Percentiles rank a stretch among this genome's conserved stretches.
Evolutionary conservation across 2,888 invertebrate genomes (phyloP).

Genomic region (Agrotis puta): DNA sequence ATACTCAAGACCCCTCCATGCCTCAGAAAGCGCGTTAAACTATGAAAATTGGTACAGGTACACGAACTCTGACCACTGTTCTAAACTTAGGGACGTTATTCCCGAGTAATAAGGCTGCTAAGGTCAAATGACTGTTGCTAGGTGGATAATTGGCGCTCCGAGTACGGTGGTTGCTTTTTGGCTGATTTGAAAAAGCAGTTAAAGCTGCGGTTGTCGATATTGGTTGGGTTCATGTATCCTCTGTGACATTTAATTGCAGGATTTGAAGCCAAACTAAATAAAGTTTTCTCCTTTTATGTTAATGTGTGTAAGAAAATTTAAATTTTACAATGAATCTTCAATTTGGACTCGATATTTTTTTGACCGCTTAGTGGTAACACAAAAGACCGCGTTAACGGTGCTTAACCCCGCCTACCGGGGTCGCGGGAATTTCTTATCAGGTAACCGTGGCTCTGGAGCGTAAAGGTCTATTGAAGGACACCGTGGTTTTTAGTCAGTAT

Average conservation of each 20-base stretch:
- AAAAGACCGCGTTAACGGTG: neutral
- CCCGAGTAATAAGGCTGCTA: slow-evolving; percentile 3
- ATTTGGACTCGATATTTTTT: too few relatives aligned
- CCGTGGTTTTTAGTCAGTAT: too few relatives aligned
- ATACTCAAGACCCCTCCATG: neutral
- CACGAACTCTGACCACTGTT: slow-evolving; percentile 11
- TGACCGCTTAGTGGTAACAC: neutral
- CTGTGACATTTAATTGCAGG: too few relatives aligned
- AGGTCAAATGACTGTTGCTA: neutral
- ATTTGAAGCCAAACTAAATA: neutral
- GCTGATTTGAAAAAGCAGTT: neutral
- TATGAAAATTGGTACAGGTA: slow-evolving; percentile 12
- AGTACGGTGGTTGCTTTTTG: neutral
- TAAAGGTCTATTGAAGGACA: too few relatives aligned
- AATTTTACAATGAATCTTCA: too few relatives aligned
- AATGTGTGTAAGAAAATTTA: too few relatives aligned
- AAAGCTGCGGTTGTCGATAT: too few relatives aligned
- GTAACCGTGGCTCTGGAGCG: too few relatives aligned
- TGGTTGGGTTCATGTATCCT: too few relatives aligned
- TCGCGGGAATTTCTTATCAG: too few relatives aligned
- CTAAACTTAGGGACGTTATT: slow-evolving; percentile 3
- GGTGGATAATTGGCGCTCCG: neutral
- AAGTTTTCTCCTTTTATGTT: too few relatives aligned
- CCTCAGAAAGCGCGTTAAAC: slow-evolving; percentile 6
- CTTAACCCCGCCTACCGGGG: too few relatives aligned